Percentiles rank a stretch among this genome's conserved stretches.
phyloP scores from a whole-genome alignment of 2,113 vertebrate species.

The Microcebus murinus region DNA sequence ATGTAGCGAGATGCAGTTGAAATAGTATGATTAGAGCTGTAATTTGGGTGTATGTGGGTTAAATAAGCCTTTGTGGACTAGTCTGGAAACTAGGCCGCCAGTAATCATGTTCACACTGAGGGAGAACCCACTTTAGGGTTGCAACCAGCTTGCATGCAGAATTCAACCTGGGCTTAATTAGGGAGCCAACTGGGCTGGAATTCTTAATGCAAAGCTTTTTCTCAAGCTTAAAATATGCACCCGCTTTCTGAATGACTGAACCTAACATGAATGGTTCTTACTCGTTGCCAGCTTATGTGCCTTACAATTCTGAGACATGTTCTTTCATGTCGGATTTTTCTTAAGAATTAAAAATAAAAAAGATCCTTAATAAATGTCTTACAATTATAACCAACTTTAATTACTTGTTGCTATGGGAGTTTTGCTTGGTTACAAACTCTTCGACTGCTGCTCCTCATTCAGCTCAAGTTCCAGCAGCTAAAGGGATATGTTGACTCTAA shows the following conservation, averaged over 20 bases:
- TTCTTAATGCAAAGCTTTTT: not conserved
- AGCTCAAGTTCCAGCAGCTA: not conserved
- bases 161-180: not conserved
- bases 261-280: not conserved
- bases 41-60: not conserved
- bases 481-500: constrained; percentile 14
- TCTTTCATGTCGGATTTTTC: constrained; percentile 6
- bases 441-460: constrained; percentile 45
- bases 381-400: constrained; percentile 26
- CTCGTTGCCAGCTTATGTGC: not conserved
- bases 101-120: not conserved
- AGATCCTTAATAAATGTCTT: constrained; percentile 31
- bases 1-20: not conserved
- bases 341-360: constrained; percentile 15
- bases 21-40: not conserved
- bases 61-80: not conserved
- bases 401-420: constrained; percentile 56
- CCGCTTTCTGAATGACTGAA: constrained; percentile 19
- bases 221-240: not conserved
- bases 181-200: not conserved
- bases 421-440: constrained; percentile 55
- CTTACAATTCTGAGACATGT: not conserved
- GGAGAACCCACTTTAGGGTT: not conserved
- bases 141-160: rapidly evolving
- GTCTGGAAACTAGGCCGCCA: not conserved